These are phyloP conservation scores for Mesorhabditis spiculigera DNA, from an alignment of 2,888 invertebrate genomes.

Conservation along the genomic window DNA sequence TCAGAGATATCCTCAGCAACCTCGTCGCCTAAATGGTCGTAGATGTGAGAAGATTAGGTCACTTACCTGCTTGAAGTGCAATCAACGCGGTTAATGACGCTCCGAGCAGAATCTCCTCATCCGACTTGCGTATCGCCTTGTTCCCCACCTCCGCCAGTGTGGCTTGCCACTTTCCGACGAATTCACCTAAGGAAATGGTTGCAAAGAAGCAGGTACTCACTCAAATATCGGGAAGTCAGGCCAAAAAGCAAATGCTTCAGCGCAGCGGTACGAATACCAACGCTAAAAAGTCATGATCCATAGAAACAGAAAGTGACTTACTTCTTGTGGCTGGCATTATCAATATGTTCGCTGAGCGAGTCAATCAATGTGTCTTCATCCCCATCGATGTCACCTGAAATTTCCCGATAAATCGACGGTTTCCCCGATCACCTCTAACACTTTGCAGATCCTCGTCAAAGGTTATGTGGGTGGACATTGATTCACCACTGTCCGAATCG, in stretches of 20 bases:
- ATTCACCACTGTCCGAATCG: slow-evolving; percentile 24
- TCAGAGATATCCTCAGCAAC: background rate
- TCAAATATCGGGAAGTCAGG: slow-evolving; percentile 25
- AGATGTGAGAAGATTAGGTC: slow-evolving; percentile 7
- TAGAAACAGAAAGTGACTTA: slow-evolving; percentile 27
- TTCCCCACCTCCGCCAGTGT: slow-evolving; percentile 21
- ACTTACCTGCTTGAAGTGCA: slow-evolving; percentile 75
- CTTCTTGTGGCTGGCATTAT: slow-evolving; percentile 83
- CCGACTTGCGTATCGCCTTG: slow-evolving; percentile 28
- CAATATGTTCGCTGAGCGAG: slow-evolving; percentile 75
- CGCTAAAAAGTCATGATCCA: slow-evolving; percentile 58
- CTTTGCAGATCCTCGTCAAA: slow-evolving; percentile 36
- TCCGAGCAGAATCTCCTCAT: slow-evolving; percentile 26
- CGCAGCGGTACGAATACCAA: slow-evolving; percentile 73
- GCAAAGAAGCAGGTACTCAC: slow-evolving; percentile 15
- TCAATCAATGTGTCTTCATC: slow-evolving; percentile 34
- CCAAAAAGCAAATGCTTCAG: slow-evolving; percentile 25
- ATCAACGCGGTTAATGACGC: slow-evolving; percentile 72
- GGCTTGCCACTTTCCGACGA: slow-evolving; percentile 13
- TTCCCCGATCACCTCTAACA: slow-evolving; percentile 21
- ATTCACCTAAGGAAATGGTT: background rate
- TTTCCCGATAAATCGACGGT: background rate
- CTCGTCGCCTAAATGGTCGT: background rate
- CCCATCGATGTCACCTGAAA: slow-evolving; percentile 30
- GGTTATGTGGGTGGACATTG: slow-evolving; percentile 29